Evolutionary conservation across 2,113 vertebrate genomes (phyloP).

Genomic region (Shinisaurus crocodilurus): DNA sequence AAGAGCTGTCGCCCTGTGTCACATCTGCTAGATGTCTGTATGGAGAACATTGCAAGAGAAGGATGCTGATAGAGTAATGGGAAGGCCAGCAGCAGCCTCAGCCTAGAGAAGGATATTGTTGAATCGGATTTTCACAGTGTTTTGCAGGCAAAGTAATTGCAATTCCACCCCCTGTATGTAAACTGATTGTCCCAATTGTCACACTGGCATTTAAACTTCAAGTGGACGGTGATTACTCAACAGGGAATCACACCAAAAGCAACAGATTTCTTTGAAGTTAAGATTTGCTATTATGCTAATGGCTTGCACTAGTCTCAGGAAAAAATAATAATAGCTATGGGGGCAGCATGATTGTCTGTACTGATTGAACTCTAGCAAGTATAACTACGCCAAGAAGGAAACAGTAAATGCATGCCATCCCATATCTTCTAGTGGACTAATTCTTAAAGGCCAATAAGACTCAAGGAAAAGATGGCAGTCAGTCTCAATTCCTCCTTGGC

Average conservation of each 20-base stretch:
- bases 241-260: neutral
- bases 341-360: neutral
- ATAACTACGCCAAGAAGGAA: neutral
- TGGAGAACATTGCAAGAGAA: conserved; percentile 1
- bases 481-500: neutral
- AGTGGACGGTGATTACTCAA: conserved; percentile 23
- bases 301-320: neutral
- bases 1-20: neutral
- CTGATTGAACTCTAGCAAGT: neutral
- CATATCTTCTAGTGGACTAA: neutral
- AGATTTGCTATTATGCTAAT: neutral
- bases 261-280: neutral
- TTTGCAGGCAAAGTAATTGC: conserved; percentile 23
- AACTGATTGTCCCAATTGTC: neutral
- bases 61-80: neutral
- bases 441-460: neutral
- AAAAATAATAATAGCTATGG: neutral
- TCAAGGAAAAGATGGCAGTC: neutral
- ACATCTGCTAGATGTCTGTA: neutral
- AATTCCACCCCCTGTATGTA: neutral
- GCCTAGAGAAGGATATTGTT: neutral
- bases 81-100: neutral
- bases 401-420: neutral
- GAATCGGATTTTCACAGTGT: neutral
- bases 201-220: conserved; percentile 10